A percentile compares a stretch with the other conserved stretches of the same genome.
These are phyloP conservation scores for Deroplatys truncata DNA, from an alignment of 2,888 invertebrate species.

Conservation along the genomic window DNA sequence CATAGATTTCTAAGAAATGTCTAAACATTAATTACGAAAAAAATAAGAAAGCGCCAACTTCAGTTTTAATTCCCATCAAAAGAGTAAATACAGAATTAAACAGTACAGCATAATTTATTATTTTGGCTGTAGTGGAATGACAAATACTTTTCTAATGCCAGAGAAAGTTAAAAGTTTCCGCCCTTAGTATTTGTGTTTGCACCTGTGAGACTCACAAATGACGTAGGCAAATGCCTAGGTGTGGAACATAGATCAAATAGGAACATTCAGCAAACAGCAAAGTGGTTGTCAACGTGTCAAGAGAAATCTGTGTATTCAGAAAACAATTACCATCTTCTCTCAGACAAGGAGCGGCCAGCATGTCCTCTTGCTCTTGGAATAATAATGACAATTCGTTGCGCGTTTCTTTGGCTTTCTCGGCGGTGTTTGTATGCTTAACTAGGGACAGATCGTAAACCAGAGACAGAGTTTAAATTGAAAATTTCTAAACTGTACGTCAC, in stretches of 20 bases:
- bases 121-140: no score
- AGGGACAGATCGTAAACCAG: neutral
- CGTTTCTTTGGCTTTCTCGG: neutral
- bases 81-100: no score
- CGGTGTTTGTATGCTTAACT: neutral
- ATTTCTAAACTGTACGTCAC: neutral
- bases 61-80: no score
- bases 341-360: neutral
- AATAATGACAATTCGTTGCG: neutral
- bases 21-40: no score
- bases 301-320: neutral
- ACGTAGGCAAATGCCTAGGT: neutral
- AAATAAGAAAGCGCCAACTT: no score
- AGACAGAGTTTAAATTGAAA: neutral
- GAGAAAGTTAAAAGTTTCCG: neutral
- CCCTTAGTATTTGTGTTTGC: neutral
- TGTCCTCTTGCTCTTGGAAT: neutral
- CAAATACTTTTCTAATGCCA: no score
- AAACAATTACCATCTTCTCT: neutral
- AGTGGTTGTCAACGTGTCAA: neutral
- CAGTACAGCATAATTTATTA: no score
- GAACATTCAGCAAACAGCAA: neutral
- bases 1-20: no score
- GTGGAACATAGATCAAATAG: neutral
- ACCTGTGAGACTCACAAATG: neutral